Conservation (phyloP, 2,888 invertebrate species). For the Noctuana brunneofusca region DNA sequence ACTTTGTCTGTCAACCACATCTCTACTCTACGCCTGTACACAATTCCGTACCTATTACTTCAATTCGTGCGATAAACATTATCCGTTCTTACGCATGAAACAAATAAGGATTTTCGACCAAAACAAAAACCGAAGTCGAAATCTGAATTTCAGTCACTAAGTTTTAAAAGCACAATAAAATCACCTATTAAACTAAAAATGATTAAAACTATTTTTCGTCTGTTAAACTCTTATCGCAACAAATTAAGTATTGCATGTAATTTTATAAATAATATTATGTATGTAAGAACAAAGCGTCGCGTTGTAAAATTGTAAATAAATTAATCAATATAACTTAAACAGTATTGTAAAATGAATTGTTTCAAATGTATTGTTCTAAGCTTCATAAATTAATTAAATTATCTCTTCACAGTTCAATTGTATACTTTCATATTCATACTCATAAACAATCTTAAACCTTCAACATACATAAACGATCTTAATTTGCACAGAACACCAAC, state of each 20-base stretch:
- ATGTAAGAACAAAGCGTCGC: too few species aligned
- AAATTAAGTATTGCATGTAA: background rate
- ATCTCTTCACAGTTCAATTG: background rate
- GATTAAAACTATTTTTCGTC: background rate
- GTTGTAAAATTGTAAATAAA: too few species aligned
- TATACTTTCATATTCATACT: background rate
- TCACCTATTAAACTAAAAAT: background rate
- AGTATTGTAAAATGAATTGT: too few species aligned
- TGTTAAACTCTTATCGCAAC: background rate
- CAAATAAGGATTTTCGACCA: background rate
- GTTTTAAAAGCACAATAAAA: background rate
- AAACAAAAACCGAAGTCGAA: background rate
- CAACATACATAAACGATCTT: background rate
- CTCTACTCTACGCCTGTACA: constrained; percentile 6
- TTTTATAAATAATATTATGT: too few species aligned
- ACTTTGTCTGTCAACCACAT: constrained; percentile 10
- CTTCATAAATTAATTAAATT: background rate
- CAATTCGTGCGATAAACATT: constrained; percentile 2
- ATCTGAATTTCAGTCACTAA: background rate
- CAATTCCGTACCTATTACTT: constrained; percentile 13
- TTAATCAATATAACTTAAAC: too few species aligned
- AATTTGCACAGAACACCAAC: background rate
- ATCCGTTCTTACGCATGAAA: background rate
- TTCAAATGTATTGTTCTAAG: too few species aligned
- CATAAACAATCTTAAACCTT: background rate